phyloP scores from a whole-genome alignment of 2,113 vertebrate species.

The Triplophysa rosa region DNA sequence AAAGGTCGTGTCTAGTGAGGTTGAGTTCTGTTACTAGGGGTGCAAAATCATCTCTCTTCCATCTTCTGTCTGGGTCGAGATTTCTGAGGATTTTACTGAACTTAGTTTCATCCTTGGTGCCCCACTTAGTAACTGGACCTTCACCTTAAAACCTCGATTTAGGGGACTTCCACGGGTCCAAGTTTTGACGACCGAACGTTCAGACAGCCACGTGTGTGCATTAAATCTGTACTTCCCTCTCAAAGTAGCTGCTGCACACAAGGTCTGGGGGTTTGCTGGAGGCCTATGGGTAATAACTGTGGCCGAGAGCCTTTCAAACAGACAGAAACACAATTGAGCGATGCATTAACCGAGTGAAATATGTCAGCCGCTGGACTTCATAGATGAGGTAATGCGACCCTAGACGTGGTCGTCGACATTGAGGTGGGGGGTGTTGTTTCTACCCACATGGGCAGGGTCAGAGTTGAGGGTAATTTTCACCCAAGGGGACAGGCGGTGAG shows the following conservation, averaged over 20 bases:
- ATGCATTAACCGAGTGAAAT: background rate
- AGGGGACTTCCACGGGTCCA: conserved; percentile 42
- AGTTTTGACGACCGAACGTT: background rate
- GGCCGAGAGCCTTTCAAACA: background rate
- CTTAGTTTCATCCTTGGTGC: conserved; percentile 49
- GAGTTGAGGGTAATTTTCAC: conserved; percentile 53
- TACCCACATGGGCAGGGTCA: conserved; percentile 43
- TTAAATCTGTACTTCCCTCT: background rate
- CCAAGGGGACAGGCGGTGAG: conserved; percentile 45
- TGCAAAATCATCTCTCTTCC: conserved; percentile 39
- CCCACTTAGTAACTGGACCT: conserved; percentile 53
- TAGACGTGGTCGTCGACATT: conserved; percentile 15
- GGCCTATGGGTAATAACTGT: background rate
- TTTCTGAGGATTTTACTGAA: conserved; percentile 40
- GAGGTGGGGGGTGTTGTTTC: conserved; percentile 28
- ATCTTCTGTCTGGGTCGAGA: conserved; percentile 54
- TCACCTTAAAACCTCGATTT: conserved; percentile 42
- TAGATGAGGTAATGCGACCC: conserved; percentile 45
- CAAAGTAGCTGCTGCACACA: background rate
- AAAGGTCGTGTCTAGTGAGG: background rate
- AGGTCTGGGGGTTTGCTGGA: background rate
- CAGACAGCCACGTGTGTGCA: background rate
- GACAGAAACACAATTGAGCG: background rate
- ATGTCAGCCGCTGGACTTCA: background rate
- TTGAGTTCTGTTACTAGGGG: background rate